Base-by-base conservation (phyloP, 1,140 invertebrate species). In the Stenopsyche tienmushanensis region DNA sequence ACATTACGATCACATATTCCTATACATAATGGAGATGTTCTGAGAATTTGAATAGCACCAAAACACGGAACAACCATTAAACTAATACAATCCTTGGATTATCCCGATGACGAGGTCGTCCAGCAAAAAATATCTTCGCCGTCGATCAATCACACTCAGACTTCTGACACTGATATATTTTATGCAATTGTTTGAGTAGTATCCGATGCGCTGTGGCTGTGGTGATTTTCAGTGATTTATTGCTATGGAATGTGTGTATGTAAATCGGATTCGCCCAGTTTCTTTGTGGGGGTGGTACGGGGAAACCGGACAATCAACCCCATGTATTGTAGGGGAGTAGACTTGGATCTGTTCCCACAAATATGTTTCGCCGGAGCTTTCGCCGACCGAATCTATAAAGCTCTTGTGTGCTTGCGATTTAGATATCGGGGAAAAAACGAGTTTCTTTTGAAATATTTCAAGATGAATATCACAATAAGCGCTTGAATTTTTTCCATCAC, bases 101-200 rank as follows among this genome's bases (percentile, higher is more conserved):
- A n/a, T n/a, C n/a, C n/a, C n/a, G n/a, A n/a, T n/a, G n/a, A n/a
- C n/a, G n/a, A n/a, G n/a, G n/a, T n/a, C n/a, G n/a, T n/a, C n/a
- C n/a, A n/a, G n/a, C n/a, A n/a, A n/a, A n/a, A 47, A 57, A 58
- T 29, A 52, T 52, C 45, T 62, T 50, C 9, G 10, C 13, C 10
- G 45, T 15, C 29, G 49, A 62, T 62, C 59, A 62, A 62, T 62
- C 59, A 62, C 59, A 26, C 59, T 62, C 23, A 24, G 44, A 23
- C 39, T 18, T 18, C 23, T 21, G 58, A 62, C 59, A 39, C 1
- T 62, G 59, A 62, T 62, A 62, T 62, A 62, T 62, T 62, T 62
- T 62, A 62, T 62, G 59, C 59, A 62, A 62, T 62, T 62, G 59
- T 62, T 62, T 62, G 59, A 62, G 52, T 24, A 62, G 54, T 62